Conservation (phyloP, 2,113 vertebrate species). For the Gracilinanus agilis region DNA sequence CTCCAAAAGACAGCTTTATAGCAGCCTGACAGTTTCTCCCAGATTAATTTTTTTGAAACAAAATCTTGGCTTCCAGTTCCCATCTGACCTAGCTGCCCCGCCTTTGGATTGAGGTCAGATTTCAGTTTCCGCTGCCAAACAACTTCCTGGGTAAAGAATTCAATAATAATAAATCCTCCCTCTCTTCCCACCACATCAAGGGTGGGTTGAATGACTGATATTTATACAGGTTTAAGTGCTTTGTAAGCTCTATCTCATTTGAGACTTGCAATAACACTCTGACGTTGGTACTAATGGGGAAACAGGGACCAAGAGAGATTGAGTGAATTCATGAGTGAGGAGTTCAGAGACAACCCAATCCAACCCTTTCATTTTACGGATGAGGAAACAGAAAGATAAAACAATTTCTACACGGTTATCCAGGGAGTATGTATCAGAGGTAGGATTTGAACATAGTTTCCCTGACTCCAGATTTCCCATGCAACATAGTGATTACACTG, state of each 20-base stretch:
- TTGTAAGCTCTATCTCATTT: background rate
- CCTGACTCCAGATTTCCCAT: background rate
- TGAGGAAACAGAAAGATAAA: background rate
- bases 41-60: background rate
- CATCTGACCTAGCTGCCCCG: background rate
- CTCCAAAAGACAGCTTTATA: background rate
- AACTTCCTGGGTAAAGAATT: background rate
- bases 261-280: background rate
- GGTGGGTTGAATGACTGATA: background rate
- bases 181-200: background rate
- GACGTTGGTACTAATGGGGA: background rate
- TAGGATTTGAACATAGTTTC: background rate
- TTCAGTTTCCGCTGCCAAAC: slow-evolving; percentile 56
- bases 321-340: background rate
- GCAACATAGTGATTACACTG: background rate
- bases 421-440: background rate
- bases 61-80: slow-evolving; percentile 10
- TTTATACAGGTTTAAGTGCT: slow-evolving; percentile 2
- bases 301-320: background rate
- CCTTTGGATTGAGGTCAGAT: background rate
- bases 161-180: slow-evolving; percentile 3
- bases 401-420: background rate
- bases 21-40: background rate
- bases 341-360: background rate
- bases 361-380: background rate